Evolutionary conservation across 2,113 vertebrate species (phyloP).

Genomic region (Xiphophorus maculatus): DNA sequence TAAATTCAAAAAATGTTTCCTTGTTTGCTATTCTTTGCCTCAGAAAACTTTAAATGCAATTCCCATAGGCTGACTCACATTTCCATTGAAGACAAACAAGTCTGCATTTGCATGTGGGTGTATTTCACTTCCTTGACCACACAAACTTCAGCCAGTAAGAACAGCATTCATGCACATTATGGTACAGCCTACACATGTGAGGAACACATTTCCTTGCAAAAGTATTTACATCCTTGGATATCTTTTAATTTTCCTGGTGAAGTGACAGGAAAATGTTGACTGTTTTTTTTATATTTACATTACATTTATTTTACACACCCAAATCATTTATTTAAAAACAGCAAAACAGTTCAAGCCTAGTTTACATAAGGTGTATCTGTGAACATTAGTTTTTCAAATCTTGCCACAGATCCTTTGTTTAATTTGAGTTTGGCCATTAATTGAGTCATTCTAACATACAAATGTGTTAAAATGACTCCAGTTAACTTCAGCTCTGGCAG

Average conservation of each 20-base stretch:
- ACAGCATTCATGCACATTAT: not conserved
- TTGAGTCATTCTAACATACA: not conserved
- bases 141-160: not conserved
- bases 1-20: not conserved
- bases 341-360: too few relatives aligned
- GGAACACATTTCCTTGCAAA: not conserved
- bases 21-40: not conserved
- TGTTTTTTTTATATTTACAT: too few relatives aligned
- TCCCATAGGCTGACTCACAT: slow-evolving; percentile 10
- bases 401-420: too few relatives aligned
- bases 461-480: not conserved
- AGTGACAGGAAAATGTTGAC: not conserved
- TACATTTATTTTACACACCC: not conserved
- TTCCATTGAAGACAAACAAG: not conserved
- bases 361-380: too few relatives aligned
- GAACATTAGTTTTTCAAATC: too few relatives aligned
- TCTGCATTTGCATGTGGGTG: not conserved
- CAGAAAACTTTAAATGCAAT: slow-evolving; percentile 9
- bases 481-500: not conserved
- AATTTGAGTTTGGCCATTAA: too few relatives aligned
- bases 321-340: not conserved
- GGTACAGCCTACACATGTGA: not conserved
- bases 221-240: not conserved
- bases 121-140: not conserved
- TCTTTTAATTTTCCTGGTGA: not conserved